Evolutionary conservation across 2,113 vertebrate genomes (phyloP), one percentile per base, ranked within the genome.

Genomic region (Rattus rattus): DNA sequence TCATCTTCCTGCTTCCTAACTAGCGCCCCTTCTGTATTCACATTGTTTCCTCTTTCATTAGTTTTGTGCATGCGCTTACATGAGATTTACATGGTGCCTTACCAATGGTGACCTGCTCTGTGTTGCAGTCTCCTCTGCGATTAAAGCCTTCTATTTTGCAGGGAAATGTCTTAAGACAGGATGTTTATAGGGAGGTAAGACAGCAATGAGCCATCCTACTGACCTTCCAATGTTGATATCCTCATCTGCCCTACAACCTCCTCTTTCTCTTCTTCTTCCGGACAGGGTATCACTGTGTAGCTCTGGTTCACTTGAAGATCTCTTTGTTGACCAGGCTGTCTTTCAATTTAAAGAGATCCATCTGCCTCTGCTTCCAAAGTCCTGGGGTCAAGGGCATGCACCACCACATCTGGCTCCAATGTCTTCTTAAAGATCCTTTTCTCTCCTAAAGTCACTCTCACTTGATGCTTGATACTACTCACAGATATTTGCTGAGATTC

Each of bases 361-460:
- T 5, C 52, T 81, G 81, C 7, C n/a, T 30, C 52, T 63, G 59
- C 13, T 39, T 28, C 12, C 59, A 17, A 28, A 84, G 13, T n/a
- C 20, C 36, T n/a, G 52, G 14, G 20, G 24, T n/a, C 33, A 61
- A 65, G 61, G n/a, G 26, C 24, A 19, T 84, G 63, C 8, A 0
- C 52, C 49, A 70, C 20, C 56, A 8, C 20, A 39, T 83, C 56
- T 39, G 26, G 59, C 69, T 77, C 43, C 54, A 52, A 81, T 49
- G 7, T 87, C 56, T 80, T 90, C 30, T 88, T 47, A n/a, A 43
- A 56, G 56, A 94, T 94, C 12, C 90, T 20, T 94, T 87, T 94
- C 70, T 90, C 33, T 81, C 67, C 6, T 76, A 81, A 93, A 90
- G 70, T 88, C 65, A 76, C 0, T 54, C 52, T 70, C 84, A 2